Conservation (phyloP, 2,113 vertebrate genomes). For the Chunga burmeisteri region DNA sequence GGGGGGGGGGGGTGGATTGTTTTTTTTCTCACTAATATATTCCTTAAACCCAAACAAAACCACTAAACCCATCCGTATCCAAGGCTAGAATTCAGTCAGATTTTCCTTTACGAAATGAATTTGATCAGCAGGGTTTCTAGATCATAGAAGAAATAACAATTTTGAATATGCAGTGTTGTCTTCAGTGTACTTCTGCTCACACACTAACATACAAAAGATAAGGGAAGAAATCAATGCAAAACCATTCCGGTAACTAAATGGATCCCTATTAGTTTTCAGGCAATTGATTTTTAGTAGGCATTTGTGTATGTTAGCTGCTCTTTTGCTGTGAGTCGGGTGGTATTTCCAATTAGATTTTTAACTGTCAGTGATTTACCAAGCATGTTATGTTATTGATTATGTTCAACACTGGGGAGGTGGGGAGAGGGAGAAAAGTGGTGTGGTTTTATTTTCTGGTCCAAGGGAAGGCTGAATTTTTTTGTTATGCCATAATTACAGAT, state of each 20-base stretch:
- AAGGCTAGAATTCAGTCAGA: background rate
- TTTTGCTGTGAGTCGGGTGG: background rate
- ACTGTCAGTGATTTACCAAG: background rate
- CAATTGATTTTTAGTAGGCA: background rate
- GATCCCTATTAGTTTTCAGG: background rate
- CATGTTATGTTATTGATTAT: background rate
- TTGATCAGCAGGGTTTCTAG: background rate
- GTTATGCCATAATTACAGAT: background rate
- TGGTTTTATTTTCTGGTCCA: background rate
- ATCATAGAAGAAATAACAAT: background rate
- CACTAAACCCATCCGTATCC: background rate
- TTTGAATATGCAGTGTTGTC: background rate
- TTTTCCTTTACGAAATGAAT: background rate
- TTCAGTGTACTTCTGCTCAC: background rate
- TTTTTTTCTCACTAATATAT: background rate
- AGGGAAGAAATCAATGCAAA: background rate
- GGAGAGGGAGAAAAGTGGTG: background rate
- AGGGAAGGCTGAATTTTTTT: background rate
- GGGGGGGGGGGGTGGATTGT: background rate
- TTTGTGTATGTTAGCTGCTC: background rate
- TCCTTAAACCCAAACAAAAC: rapidly evolving
- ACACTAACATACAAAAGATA: background rate
- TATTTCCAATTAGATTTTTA: background rate
- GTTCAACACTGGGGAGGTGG: background rate
- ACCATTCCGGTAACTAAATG: background rate